Conservation (phyloP, 1,140 invertebrate species). For the Drosophila biarmipes region DNA sequence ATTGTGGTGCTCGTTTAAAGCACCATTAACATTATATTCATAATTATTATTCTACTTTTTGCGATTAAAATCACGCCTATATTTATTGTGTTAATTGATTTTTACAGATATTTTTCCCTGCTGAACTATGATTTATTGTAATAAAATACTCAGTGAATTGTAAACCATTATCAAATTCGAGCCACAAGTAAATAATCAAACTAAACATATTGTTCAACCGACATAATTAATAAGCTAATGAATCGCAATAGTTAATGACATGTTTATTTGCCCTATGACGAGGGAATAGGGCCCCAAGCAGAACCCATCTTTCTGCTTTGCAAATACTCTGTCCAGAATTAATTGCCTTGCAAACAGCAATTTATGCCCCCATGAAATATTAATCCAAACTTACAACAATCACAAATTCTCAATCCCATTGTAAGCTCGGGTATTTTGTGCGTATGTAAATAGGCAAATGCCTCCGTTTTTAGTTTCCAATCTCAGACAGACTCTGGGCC, state of each 20-base stretch:
- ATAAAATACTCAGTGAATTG: too few species aligned
- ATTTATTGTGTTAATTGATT: too few species aligned
- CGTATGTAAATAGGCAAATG: constrained; percentile 11
- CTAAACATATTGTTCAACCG: too few species aligned
- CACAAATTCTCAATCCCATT: not conserved
- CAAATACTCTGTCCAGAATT: not conserved
- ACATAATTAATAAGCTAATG: not conserved
- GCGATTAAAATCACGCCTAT: too few species aligned
- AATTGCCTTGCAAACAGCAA: constrained; percentile 14
- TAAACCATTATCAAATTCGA: too few species aligned
- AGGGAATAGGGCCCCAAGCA: not conserved
- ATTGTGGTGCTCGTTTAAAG: too few species aligned
- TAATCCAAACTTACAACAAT: constrained; percentile 1
- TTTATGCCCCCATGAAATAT: constrained; percentile 4
- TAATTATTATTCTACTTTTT: too few species aligned
- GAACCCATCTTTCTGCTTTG: not conserved
- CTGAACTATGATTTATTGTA: too few species aligned
- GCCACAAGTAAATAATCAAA: too few species aligned
- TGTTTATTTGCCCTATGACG: not conserved
- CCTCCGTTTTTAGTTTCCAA: not conserved
- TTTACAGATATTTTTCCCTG: too few species aligned
- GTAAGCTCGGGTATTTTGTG: constrained; percentile 1
- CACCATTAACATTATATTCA: too few species aligned
- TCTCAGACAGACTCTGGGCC: constrained; percentile 2
- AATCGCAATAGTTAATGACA: not conserved